Percentiles rank a stretch among this genome's conserved stretches.
Conservation (phyloP, 1,140 invertebrate genomes). For the Bombus polaris region DNA sequence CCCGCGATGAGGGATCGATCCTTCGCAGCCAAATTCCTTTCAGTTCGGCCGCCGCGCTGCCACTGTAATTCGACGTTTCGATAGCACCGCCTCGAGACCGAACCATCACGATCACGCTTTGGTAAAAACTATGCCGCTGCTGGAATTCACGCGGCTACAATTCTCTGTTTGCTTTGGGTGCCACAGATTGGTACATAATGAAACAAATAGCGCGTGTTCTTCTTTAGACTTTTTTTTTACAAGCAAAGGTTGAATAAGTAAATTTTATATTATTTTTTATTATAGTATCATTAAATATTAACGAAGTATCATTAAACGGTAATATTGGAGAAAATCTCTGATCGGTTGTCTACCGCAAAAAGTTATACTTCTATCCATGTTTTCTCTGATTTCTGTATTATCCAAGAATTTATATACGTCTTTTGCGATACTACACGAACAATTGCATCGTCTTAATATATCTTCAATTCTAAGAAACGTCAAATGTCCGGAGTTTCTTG, state of each 20-base stretch:
- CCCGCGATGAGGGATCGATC: constrained; percentile 36
- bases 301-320: no score
- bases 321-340: no score
- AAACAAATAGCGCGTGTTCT: background rate
- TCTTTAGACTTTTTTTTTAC: background rate
- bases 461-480: no score
- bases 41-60: constrained; percentile 11
- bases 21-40: constrained; percentile 22
- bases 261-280: no score
- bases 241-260: no score
- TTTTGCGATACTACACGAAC: no score
- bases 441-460: no score
- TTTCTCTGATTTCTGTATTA: no score
- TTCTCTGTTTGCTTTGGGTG: background rate
- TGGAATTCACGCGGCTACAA: background rate
- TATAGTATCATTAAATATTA: no score
- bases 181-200: background rate
- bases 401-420: no score
- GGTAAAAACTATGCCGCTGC: background rate
- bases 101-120: background rate
- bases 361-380: no score
- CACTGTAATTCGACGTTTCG: constrained; percentile 8
- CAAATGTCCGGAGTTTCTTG: background rate
- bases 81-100: background rate
- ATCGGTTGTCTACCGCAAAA: no score